phyloP scores from a whole-genome alignment of 2,113 vertebrate species.

The Vulpes lagopus region DNA sequence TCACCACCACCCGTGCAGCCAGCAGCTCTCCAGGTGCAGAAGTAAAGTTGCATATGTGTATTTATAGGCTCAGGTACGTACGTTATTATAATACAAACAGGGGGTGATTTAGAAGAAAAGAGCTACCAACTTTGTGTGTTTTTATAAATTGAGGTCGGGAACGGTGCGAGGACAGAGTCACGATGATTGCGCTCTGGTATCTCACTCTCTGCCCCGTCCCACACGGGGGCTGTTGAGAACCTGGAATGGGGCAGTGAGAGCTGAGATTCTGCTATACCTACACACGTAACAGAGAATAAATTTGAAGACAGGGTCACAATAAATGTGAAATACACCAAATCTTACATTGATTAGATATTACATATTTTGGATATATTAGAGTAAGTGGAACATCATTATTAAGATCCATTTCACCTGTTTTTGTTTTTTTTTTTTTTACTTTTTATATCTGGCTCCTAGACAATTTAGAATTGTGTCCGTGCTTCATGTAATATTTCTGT shows the following conservation, averaged over 20 bases:
- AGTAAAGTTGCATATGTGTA: too few species aligned
- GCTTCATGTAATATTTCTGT: not conserved
- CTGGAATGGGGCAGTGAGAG: not conserved
- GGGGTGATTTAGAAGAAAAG: not conserved
- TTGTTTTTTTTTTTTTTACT: not conserved
- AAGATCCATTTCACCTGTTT: not conserved
- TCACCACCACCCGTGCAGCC: accelerated
- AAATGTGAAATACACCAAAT: not conserved
- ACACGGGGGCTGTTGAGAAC: not conserved
- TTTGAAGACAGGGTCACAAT: not conserved
- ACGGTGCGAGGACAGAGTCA: not conserved
- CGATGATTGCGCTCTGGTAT: not conserved
- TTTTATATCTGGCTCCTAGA: not conserved
- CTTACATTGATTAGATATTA: not conserved
- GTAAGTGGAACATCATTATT: not conserved
- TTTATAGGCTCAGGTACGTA: too few species aligned
- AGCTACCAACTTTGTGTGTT: not conserved
- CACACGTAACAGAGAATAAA: not conserved
- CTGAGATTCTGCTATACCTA: not conserved
- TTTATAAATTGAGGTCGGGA: not conserved
- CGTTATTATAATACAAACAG: not conserved
- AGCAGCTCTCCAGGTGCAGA: not conserved
- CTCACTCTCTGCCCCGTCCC: too few species aligned
- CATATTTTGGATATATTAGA: not conserved
- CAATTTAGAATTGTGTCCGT: not conserved